Evolutionary conservation across 2,888 invertebrate species (phyloP).

Genomic region (Orthosia cruda): DNA sequence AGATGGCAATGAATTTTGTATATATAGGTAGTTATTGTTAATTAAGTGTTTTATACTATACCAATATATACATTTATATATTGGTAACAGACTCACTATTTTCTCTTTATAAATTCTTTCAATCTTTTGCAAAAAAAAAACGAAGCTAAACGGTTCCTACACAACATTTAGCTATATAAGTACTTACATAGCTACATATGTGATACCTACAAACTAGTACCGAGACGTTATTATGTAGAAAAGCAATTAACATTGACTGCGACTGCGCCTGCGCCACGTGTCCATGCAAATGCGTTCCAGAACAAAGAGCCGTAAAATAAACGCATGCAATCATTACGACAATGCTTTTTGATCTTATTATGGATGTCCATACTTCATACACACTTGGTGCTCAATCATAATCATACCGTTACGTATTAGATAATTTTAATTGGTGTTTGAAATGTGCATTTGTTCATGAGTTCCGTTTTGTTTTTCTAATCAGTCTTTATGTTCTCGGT

Average conservation of each 20-base stretch:
- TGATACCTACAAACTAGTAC: constrained; percentile 47
- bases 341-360: constrained; percentile 79
- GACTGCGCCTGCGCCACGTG: constrained; percentile 75
- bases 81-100: too few relatives aligned
- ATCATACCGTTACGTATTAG: constrained; percentile 58
- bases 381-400: constrained; percentile 64
- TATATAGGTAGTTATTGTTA: too few relatives aligned
- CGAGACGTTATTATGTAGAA: constrained; percentile 71
- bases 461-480: constrained; percentile 56
- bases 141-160: not conserved
- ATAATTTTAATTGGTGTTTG: constrained; percentile 63
- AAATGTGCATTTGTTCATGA: constrained; percentile 47
- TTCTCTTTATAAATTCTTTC: too few relatives aligned
- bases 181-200: not conserved
- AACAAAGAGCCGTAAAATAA: constrained; percentile 82
- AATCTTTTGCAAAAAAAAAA: not conserved
- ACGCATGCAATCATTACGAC: constrained; percentile 76
- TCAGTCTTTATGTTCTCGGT: constrained; percentile 44
- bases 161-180: constrained; percentile 14
- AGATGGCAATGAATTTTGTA: too few relatives aligned
- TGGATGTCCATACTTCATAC: constrained; percentile 71
- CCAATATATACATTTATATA: too few relatives aligned
- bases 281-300: constrained; percentile 74
- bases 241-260: constrained; percentile 74
- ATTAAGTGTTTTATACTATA: too few relatives aligned